Evolutionary conservation across 2,888 invertebrate species (phyloP), one percentile per base, ranked within the genome.

Genomic region (Coremacera marginata): DNA sequence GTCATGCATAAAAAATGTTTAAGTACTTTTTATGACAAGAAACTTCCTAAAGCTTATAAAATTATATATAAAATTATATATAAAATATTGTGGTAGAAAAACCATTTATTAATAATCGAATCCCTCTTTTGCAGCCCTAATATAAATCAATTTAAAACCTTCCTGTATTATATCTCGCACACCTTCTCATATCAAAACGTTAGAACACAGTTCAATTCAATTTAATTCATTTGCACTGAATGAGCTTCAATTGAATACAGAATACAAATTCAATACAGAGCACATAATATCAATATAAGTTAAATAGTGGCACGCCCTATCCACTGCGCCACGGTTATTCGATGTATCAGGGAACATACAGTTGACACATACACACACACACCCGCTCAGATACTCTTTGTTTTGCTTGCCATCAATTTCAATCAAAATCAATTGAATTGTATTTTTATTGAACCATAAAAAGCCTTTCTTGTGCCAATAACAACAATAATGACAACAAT

Each of bases 401-500:
- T 44, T 76, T 22, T 49, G 34, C 75, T 71, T 76, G 78, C 73
- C 76, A 78, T 77, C 65, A 57, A 76, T 77, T 79, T 79, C 75
- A 81, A 77, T 79, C 77, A 76, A 77, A 80, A 78, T 81, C 80
- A 81, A 80, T 79, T 77, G 74, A 82, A 80, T 80, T 80, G 80
- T 79, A 79, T 81, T 82, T 81, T 82, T 82, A 81, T 81, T 81
- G 81, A 81, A 79, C 77, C 80, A 80, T 80, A 80, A 80, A 81
- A 75, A 76, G 74, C 78, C 72, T 75, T 74, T 74, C 67, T 65
- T 51, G 44, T 63, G 65, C 71, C 51, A 55, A 37, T 27, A 75
- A 34, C 65, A 34, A 31, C n/a, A 65, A 65, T 22, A 49, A 22
- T 71, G 70, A 73, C 44, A 55, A 70, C 70, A 52, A 57, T 34